Base-by-base conservation (phyloP, 2,888 invertebrate genomes). In the Diarsia mendica region DNA sequence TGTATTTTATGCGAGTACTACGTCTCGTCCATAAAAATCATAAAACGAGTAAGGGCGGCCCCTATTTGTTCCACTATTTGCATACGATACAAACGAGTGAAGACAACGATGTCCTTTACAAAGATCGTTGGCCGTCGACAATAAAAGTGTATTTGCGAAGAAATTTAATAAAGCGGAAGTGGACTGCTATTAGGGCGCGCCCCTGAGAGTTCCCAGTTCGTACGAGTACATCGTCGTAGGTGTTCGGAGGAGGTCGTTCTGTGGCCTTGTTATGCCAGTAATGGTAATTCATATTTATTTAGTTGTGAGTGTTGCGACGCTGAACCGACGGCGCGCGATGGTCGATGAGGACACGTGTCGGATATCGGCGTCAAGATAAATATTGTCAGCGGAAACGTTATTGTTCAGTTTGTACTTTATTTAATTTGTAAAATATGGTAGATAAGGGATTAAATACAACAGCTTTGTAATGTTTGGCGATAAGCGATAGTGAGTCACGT, bases 161-260 rank as follows among this genome's bases (percentile, higher is more conserved):
- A 96, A 96, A 96, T 96, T 96, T 96, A 96, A 96, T 96, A 96
- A 96, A 94, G 96, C 95, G 95, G 96, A 96, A 96, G 94, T 94
- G 94, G 94, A 94, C 92, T 91, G 91, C 93, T 91, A 94, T 95
- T 95, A 94, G 90, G 92, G 90, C 91, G 89, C 90, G 90, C 92
- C 93, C 92, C 90, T 87, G 84, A 87, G 87, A 87, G 87, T 89
- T 87, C 84, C 84, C 49, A 61, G 73, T 79, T 68, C 68, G 69
- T 82, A 88, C 82, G 86, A 66, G 68, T 82, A 88, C 83, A 86
- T 85, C 86, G 77, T 80, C 83, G 83, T 85, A 86, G 87, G 83
- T 86, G 86, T 80, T 77, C 76, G 81, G 72, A 66, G 67, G 72
- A 77, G 67, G 65, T 49, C 69, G 69, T 55, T 60, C 61, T 81